These are phyloP conservation scores for Cloeon dipterum DNA, from an alignment of 2,888 invertebrate species.

Conservation along the genomic window DNA sequence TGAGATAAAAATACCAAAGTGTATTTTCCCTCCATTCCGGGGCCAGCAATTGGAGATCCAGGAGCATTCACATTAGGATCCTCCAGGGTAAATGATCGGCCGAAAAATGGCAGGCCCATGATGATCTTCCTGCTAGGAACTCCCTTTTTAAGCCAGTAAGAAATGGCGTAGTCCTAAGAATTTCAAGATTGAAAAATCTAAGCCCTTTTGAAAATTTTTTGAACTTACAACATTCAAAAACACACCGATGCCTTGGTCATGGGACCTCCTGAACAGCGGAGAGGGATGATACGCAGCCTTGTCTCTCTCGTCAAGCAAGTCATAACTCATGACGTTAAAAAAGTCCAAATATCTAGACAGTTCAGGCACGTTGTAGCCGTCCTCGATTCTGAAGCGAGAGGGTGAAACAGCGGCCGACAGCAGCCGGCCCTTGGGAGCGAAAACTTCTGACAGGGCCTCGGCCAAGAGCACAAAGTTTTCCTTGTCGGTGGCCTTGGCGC, in stretches of 20 bases:
- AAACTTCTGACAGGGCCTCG: conserved; percentile 33
- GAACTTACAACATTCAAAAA: conserved; percentile 24
- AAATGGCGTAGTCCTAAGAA: conserved; percentile 49
- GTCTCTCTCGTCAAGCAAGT: conserved; percentile 24
- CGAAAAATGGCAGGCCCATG: conserved; percentile 73
- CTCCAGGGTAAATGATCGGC: conserved; percentile 41
- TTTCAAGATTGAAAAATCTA: no score
- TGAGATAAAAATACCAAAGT: conserved; percentile 17
- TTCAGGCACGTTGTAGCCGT: conserved; percentile 35
- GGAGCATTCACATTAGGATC: conserved; percentile 25
- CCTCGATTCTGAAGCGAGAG: conserved; percentile 32
- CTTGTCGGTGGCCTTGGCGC: conserved; percentile 23
- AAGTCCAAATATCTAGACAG: conserved; percentile 38
- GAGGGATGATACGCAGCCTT: conserved; percentile 23
- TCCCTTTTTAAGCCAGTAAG: conserved; percentile 55
- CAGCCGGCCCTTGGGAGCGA: conserved; percentile 29
- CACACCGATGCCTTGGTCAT: conserved; percentile 24
- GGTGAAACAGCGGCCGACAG: conserved; percentile 33
- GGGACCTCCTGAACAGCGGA: conserved; percentile 23
- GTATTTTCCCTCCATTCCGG: conserved; percentile 38
- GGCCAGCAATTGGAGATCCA: conserved; percentile 32
- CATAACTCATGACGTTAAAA: conserved; percentile 43
- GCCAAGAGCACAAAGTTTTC: conserved; percentile 28
- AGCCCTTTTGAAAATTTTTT: no score
- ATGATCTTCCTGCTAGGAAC: conserved; percentile 60